Conservation (phyloP, 2,113 vertebrate species). For the Zosterops pallidus region DNA sequence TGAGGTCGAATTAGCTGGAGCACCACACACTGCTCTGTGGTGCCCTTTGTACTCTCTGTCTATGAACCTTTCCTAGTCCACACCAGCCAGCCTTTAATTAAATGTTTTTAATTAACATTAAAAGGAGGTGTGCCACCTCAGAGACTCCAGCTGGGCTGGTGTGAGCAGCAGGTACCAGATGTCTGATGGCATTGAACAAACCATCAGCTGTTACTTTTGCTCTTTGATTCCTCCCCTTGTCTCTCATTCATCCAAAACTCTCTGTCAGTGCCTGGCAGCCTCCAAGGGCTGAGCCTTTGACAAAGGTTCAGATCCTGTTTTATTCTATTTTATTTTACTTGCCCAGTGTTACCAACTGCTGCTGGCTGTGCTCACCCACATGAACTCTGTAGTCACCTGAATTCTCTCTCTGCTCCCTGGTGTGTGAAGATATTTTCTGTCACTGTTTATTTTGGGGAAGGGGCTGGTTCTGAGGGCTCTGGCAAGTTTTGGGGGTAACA, state of each 20-base stretch:
- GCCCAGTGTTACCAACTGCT: not conserved
- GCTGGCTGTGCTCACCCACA: not conserved
- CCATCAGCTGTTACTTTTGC: not conserved
- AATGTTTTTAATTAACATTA: not conserved
- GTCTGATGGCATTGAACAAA: not conserved
- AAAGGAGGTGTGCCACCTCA: not conserved
- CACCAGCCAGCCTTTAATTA: not conserved
- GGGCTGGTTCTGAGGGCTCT: not conserved
- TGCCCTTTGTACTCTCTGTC: constrained; percentile 18
- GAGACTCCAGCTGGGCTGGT: not conserved
- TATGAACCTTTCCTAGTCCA: not conserved
- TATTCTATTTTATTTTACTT: not conserved
- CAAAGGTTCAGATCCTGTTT: not conserved
- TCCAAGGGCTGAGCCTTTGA: not conserved
- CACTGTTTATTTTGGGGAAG: not conserved
- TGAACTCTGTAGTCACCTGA: not conserved
- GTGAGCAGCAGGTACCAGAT: not conserved
- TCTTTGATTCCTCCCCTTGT: not conserved
- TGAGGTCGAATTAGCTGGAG: constrained; percentile 66
- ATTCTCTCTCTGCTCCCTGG: not conserved
- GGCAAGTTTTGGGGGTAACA: not conserved
- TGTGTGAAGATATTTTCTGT: not conserved
- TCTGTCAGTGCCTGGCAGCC: not conserved
- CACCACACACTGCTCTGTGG: not conserved
- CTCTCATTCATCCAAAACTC: not conserved